phyloP scores from a whole-genome alignment of 2,113 vertebrate genomes.

The Petromus typicus region DNA sequence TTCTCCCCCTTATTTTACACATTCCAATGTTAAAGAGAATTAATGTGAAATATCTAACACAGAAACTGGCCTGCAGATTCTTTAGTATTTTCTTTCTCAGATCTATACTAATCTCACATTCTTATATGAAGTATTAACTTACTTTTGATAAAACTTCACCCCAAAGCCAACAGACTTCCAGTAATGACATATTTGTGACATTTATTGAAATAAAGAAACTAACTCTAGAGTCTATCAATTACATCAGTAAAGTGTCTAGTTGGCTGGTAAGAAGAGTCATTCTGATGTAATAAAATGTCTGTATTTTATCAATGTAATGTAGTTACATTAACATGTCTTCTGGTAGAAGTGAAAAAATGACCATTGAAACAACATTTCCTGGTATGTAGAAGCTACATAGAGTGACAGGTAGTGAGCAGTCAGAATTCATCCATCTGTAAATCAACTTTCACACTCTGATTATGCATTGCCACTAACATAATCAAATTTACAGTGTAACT shows the following conservation, averaged over 20 bases:
- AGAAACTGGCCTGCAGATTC: neutral
- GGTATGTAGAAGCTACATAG: neutral
- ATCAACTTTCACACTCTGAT: neutral
- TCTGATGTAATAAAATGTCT: slow-evolving; percentile 7
- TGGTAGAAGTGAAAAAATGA: neutral
- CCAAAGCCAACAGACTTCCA: neutral
- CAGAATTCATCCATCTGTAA: neutral
- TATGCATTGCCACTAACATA: neutral
- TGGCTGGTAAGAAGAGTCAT: neutral
- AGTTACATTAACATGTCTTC: slow-evolving; percentile 38
- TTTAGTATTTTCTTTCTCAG: neutral
- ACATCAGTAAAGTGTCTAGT: slow-evolving; percentile 4
- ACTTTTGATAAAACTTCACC: neutral
- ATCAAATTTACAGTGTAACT: neutral
- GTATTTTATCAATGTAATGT: neutral
- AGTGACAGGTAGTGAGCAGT: neutral
- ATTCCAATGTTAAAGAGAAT: neutral
- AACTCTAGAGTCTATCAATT: neutral
- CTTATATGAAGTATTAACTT: neutral
- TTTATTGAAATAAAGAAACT: slow-evolving; percentile 43
- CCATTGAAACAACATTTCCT: neutral
- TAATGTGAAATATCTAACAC: neutral
- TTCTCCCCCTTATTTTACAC: neutral
- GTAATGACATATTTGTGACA: neutral
- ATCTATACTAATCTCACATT: neutral